Conservation (phyloP, 2,888 invertebrate genomes). For the Orthonevra nobilis region DNA sequence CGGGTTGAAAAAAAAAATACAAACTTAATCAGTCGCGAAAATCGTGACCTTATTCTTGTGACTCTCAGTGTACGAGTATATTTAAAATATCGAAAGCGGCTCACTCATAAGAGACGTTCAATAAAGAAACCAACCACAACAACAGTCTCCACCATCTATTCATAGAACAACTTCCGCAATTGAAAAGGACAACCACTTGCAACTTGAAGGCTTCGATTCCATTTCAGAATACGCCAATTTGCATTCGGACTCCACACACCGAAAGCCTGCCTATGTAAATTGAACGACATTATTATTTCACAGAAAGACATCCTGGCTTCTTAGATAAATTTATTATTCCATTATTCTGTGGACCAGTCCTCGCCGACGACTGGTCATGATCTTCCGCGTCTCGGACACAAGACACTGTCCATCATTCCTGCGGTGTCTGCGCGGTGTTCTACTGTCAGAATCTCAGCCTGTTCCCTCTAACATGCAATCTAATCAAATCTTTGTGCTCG, state of each 20-base stretch:
- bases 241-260: constrained; percentile 25
- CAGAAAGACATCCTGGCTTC: constrained; percentile 37
- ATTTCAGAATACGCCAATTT: constrained; percentile 42
- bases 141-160: no score
- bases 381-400: constrained; percentile 54
- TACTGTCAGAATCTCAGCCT: constrained; percentile 55
- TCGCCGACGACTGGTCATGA: constrained; percentile 8
- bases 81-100: no score
- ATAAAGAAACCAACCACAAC: no score
- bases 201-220: constrained; percentile 3
- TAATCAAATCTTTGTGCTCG: constrained; percentile 49
- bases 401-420: constrained; percentile 63
- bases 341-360: constrained; percentile 50
- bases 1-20: no score
- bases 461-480: constrained; percentile 48
- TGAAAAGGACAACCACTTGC: background rate
- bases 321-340: constrained; percentile 59
- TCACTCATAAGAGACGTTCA: no score
- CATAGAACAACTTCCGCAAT: constrained; percentile 31
- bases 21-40: no score
- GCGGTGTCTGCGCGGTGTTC: constrained; percentile 19
- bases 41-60: no score
- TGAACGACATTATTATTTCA: constrained; percentile 59
- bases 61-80: no score
- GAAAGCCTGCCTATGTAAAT: background rate